Base-by-base conservation (phyloP, 1,140 invertebrate species). In the Drosophila nigrodunni region DNA sequence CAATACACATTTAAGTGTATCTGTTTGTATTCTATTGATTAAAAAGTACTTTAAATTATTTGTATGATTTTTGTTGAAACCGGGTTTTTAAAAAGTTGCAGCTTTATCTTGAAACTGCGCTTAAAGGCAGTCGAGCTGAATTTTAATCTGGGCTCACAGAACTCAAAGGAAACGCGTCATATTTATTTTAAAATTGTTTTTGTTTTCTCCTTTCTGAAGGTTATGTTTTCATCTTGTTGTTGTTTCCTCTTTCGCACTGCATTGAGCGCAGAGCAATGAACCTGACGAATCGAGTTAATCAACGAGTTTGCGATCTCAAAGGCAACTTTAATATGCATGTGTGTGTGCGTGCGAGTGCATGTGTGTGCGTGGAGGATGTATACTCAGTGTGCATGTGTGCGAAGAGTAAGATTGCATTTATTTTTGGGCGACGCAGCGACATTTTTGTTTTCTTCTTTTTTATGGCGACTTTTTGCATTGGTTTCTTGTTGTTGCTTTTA, bases 391-490 rank as follows among this genome's bases (percentile, higher is more conserved):
- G 4, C 25, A 30, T 30, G 25, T 30, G 76, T 69, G 72, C 55
- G 44, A 35, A 64, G 30, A 60, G 82, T 55, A 30, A 30, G 25
- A 71, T 74, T 88, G 85, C 85, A 88, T 88, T 88, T 88, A 88
- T 88, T 88, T 86, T 88, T 88, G 83, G 85, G 83, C 83, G 79
- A 82, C 80, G 82, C 61, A 61, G 65, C 70, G 76, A 74, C 66
- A 74, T 70, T 70, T 70, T 43, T 58, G 68, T 41, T 68, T 69
- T 65, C 69, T 86, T 88, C 77, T 88, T 70, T 70, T 87, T 83
- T 87, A 88, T 83, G 83, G 83, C 77, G 80, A 87, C 73, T 87
- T 87, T 87, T 87, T 87, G 85, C 82, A 88, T 88, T 77, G 78
- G 62, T 43, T 55, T 55, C 5, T 50, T 50, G 62, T 21, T 70